These are phyloP conservation scores for Achlya flavicornis DNA, from an alignment of 2,888 invertebrate species.

Conservation along the genomic window DNA sequence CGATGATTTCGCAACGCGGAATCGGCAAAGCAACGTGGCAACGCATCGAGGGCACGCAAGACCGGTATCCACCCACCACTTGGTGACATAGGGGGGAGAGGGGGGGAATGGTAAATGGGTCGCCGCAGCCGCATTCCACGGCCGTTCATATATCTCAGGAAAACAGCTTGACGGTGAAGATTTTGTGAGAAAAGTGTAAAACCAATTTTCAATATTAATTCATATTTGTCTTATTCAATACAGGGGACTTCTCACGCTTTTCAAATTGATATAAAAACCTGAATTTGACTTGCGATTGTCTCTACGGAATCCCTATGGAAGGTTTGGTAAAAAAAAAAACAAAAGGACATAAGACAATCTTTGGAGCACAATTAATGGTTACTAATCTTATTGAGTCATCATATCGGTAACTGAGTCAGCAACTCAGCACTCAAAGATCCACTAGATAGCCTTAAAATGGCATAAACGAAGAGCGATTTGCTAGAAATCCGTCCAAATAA, in stretches of 20 bases:
- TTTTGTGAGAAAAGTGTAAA: slow-evolving; percentile 7
- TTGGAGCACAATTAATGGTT: neutral
- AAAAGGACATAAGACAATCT: no score
- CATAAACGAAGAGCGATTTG: neutral
- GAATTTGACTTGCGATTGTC: no score
- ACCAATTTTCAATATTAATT: no score
- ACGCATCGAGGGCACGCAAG: slow-evolving; percentile 72
- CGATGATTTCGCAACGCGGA: slow-evolving; percentile 65
- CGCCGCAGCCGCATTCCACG: slow-evolving; percentile 71
- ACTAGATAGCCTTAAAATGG: neutral
- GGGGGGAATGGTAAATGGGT: slow-evolving; percentile 67
- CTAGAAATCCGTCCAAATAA: neutral
- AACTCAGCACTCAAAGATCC: neutral
- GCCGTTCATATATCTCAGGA: slow-evolving; percentile 66
- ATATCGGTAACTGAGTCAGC: neutral
- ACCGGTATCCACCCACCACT: slow-evolving; percentile 65
- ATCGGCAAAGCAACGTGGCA: slow-evolving; percentile 35
- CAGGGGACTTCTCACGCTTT: neutral
- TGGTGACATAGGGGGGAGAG: slow-evolving; percentile 31
- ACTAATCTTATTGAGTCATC: neutral
- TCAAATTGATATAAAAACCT: neutral
- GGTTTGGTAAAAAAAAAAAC: no score
- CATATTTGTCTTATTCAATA: no score
- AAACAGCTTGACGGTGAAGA: slow-evolving; percentile 32
- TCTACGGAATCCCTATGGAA: no score